Base-by-base conservation (phyloP, 2,797 vertebrate species). In the Tenualosa thibaudeaui region DNA sequence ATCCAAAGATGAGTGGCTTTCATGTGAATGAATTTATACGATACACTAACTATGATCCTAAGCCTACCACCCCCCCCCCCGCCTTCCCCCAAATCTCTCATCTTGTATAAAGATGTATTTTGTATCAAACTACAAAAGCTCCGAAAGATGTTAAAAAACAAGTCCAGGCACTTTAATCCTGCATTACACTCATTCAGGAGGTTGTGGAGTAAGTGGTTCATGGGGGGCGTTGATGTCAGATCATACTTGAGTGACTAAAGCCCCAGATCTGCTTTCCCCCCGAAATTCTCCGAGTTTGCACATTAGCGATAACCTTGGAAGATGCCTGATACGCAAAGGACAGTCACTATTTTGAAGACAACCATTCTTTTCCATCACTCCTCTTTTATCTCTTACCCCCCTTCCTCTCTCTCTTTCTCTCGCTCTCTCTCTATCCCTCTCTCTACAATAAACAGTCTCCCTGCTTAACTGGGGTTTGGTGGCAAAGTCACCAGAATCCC, bases 151-250 rank as follows among this genome's bases (percentile, higher is more conserved):
- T 37, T 51, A 84, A 84, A 24, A 71, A 81, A 78, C 51, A 54
- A 81, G 31, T 13, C 12, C 2, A 53, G 12, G 13, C 26, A 54
- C 81, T 81, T 86, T 87, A 89, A 86, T 87, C 86, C 84, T 40
- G 53, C 24, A 56, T 83, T 56, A 82, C 13, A 84, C 87, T 86
- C 58, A 62, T 86, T 58, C 7, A 54, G 83, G 3, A 10, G 31
- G 26, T 13, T 68, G 84, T 62, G 54, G n/a, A 26, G 78, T 26
- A n/a, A 26, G 75, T n/a, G 15, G 43, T 46, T 46, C 7, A 0
- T 22, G 86, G 90, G 88, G 88, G 89, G 60, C 82, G 24, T 68
- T 24, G 10, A 13, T 31, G 62, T 31, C 26, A 31, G 24, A 68
- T 68, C 10, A 37, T 71, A 37, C 12, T 71, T 68, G 3, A 68